Evolutionary conservation across 2,888 invertebrate species (phyloP).

Genomic region (Sympetrum striolatum): DNA sequence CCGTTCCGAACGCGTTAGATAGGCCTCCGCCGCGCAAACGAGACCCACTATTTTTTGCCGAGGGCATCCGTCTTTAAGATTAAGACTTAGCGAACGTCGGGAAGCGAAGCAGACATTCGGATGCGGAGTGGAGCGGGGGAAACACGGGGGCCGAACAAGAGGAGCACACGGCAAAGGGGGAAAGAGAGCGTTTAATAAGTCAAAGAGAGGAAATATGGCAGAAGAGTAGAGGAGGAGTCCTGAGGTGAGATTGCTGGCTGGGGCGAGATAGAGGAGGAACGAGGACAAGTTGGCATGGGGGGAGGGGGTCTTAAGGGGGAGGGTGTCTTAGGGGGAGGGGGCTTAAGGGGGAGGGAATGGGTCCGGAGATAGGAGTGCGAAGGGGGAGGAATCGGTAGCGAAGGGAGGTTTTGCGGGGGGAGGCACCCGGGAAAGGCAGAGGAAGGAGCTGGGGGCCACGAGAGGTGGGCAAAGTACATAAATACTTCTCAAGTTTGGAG

Average conservation of each 20-base stretch:
- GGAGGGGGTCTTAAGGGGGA: background rate
- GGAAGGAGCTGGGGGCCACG: background rate
- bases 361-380: slow-evolving; percentile 27
- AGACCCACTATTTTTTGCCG: background rate
- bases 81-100: background rate
- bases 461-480: slow-evolving; percentile 44
- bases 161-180: background rate
- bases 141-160: background rate
- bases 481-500: slow-evolving; percentile 44
- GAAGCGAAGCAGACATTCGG: background rate
- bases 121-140: background rate
- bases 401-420: background rate
- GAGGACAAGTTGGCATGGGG: background rate
- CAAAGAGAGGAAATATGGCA: background rate
- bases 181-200: background rate
- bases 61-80: background rate
- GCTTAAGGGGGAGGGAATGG: background rate
- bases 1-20: too few relatives aligned
- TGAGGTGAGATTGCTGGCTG: slow-evolving; percentile 47
- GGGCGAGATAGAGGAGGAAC: slow-evolving; percentile 39
- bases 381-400: slow-evolving; percentile 32
- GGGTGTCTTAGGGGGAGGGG: background rate
- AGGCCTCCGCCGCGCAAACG: too few relatives aligned
- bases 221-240: slow-evolving; percentile 29
- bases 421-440: slow-evolving; percentile 52